Evolutionary conservation across 2,797 vertebrate genomes (phyloP).

Genomic region (Sebastes paucispinis): DNA sequence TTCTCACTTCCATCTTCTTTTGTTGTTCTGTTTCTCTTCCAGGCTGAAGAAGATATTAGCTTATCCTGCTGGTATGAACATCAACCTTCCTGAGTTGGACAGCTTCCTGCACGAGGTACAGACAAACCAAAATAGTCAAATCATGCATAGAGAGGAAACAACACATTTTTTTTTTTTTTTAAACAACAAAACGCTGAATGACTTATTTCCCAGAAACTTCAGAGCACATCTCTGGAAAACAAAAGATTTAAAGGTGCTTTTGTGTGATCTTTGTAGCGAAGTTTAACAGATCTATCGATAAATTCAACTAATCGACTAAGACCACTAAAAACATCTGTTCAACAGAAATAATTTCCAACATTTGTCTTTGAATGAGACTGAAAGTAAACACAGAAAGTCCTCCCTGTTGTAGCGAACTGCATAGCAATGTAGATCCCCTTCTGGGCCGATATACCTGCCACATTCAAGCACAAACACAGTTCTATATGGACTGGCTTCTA

Average conservation of each 20-base stretch:
- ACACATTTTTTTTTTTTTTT: too few relatives aligned
- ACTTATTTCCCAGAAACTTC: too few relatives aligned
- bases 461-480: neutral
- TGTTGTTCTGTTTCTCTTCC: neutral
- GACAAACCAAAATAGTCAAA: neutral
- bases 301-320: too few relatives aligned
- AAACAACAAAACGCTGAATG: too few relatives aligned
- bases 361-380: neutral
- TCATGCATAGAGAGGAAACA: neutral
- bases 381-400: neutral
- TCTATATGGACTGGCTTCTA: neutral
- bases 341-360: neutral
- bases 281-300: too few relatives aligned
- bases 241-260: too few relatives aligned
- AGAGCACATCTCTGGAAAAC: too few relatives aligned
- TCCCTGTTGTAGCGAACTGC: neutral
- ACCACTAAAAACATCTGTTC: neutral
- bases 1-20: neutral
- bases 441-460: neutral
- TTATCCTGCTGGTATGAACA: conserved; percentile 64
- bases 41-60: conserved; percentile 57
- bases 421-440: neutral
- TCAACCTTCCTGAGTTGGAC: conserved; percentile 61
- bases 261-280: too few relatives aligned
- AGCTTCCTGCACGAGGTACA: conserved; percentile 64